phyloP scores from a whole-genome alignment of 2,888 invertebrate species.

The Drosophila emarginata region DNA sequence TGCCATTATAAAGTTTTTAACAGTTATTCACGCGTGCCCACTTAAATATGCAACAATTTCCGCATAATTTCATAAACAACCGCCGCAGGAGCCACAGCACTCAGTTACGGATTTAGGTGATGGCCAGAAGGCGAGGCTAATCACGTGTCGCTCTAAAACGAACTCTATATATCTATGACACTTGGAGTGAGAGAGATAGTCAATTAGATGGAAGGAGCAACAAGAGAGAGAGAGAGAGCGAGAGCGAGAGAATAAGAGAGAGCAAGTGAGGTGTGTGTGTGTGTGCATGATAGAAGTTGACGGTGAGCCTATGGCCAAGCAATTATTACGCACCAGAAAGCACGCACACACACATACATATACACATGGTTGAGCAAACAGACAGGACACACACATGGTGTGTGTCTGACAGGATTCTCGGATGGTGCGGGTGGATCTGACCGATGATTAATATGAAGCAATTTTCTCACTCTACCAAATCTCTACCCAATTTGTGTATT shows the following conservation, averaged over 20 bases:
- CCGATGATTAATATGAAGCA: conserved; percentile 71
- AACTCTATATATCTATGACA: conserved; percentile 45
- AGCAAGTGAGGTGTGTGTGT: conserved; percentile 16
- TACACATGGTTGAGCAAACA: conserved; percentile 37
- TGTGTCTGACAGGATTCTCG: conserved; percentile 50
- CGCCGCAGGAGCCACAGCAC: background rate
- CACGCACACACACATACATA: conserved; percentile 30
- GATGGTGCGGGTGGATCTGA: conserved; percentile 48
- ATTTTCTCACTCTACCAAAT: conserved; percentile 40
- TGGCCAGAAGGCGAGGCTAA: conserved; percentile 46
- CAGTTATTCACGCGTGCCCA: conserved; percentile 63
- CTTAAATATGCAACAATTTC: conserved; percentile 77
- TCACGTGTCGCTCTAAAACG: conserved; percentile 65
- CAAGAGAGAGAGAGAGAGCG: background rate
- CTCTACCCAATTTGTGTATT: background rate
- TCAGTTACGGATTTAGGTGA: background rate
- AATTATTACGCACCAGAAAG: conserved; percentile 71
- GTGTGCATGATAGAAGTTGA: conserved; percentile 34
- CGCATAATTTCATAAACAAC: conserved; percentile 66
- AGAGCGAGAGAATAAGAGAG: background rate
- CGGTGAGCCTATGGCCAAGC: conserved; percentile 62
- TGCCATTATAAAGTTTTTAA: conserved; percentile 52
- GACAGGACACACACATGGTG: conserved; percentile 54
- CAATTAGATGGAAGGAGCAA: background rate
- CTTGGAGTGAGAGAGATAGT: conserved; percentile 3